Percentiles rank a stretch among this genome's conserved stretches.
Evolutionary conservation across 1,140 invertebrate genomes (phyloP).

Genomic region (Chelonus insularis): DNA sequence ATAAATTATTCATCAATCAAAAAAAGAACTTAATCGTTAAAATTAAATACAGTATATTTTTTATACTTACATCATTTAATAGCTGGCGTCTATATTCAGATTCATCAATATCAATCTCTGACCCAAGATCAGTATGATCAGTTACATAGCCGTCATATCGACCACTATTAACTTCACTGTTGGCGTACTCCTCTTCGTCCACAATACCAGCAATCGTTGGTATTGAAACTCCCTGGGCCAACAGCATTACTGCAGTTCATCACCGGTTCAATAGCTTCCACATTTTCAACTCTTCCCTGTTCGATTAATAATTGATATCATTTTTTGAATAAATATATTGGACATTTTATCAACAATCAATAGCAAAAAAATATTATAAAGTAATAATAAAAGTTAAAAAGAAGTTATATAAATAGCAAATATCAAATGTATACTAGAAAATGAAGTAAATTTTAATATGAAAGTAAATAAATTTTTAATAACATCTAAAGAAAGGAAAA

Average conservation of each 20-base stretch:
- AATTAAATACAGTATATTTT: conserved; percentile 15
- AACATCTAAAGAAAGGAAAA: neutral
- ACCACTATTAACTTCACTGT: conserved; percentile 53
- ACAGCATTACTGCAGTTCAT: conserved; percentile 48
- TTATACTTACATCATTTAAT: conserved; percentile 72
- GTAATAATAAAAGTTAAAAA: too few relatives aligned
- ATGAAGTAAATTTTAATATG: too few relatives aligned
- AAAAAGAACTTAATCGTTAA: too few relatives aligned
- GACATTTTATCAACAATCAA: too few relatives aligned
- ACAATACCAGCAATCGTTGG: conserved; percentile 55
- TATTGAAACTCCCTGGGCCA: conserved; percentile 52
- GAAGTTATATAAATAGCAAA: too few relatives aligned
- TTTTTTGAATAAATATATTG: too few relatives aligned
- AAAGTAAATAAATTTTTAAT: too few relatives aligned
- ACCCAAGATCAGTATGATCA: conserved; percentile 75
- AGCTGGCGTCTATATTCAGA: conserved; percentile 73
- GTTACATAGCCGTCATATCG: conserved; percentile 69
- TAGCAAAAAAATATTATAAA: too few relatives aligned
- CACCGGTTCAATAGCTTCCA: conserved; percentile 36
- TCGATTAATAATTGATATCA: too few relatives aligned
- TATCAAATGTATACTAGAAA: too few relatives aligned
- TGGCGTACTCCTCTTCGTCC: conserved; percentile 52
- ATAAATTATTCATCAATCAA: too few relatives aligned
- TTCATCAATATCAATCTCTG: conserved; percentile 72
- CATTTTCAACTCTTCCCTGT: conserved; percentile 14